Conservation (phyloP, 35 echinoderm and acorn worm genomes). For the Lytechinus variegatus region DNA sequence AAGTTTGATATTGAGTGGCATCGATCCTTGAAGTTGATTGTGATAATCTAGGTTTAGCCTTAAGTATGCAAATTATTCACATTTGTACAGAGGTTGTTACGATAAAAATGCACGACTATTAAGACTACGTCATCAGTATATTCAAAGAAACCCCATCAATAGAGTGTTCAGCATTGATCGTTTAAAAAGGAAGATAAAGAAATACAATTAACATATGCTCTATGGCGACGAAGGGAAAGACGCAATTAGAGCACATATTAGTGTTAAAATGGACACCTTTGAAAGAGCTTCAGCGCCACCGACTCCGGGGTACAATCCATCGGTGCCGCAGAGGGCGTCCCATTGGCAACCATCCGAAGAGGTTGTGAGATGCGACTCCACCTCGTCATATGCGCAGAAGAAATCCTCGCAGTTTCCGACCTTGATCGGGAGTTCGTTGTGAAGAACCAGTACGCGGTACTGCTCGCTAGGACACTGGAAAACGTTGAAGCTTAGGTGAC, state of each 20-base stretch:
- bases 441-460: neutral
- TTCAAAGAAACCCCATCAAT: too few species aligned
- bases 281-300: neutral
- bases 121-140: too few species aligned
- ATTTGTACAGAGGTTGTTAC: too few species aligned
- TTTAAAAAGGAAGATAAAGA: too few species aligned
- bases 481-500: slow-evolving; percentile 23
- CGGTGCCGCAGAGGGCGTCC: neutral
- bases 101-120: too few species aligned
- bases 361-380: neutral
- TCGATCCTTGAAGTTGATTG: too few species aligned
- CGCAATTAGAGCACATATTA: neutral
- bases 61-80: too few species aligned
- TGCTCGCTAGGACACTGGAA: slow-evolving; percentile 20
- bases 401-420: slow-evolving; percentile 7
- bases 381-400: slow-evolving; percentile 20
- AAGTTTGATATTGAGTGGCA: too few species aligned
- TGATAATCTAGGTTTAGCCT: too few species aligned
- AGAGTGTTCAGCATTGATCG: too few species aligned
- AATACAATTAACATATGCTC: too few species aligned
- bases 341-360: slow-evolving; percentile 26
- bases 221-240: neutral
- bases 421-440: slow-evolving; percentile 39
- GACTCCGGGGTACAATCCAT: neutral
- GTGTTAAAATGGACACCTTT: neutral